phyloP scores from a whole-genome alignment of 37 sponge, comb jelly and placozoan species.

The Haliclona indistincta region DNA sequence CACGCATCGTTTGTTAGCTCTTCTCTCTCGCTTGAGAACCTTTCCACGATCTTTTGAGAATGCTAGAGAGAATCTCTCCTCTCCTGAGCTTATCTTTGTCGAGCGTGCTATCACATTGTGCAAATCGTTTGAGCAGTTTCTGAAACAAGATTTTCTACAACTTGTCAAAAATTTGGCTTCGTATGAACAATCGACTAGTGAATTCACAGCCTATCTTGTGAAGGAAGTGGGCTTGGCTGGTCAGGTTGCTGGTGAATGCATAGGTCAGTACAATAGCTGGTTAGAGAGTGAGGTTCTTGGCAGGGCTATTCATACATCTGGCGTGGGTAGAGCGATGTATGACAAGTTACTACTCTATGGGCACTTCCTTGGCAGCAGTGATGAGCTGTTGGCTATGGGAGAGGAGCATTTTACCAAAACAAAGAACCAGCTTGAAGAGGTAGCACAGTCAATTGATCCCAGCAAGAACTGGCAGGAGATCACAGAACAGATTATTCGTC shows the following conservation, averaged over 20 bases:
- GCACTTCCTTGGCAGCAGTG: conserved; percentile 47
- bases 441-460: conserved; percentile 43
- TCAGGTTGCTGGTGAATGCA: conserved; percentile 12
- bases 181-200: background rate
- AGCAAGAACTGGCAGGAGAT: conserved; percentile 52
- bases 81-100: conserved; percentile 15
- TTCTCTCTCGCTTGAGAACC: conserved; percentile 39
- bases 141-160: conserved; percentile 1
- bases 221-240: conserved; percentile 20
- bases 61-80: conserved; percentile 15
- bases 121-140: conserved; percentile 17
- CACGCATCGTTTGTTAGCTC: conserved; percentile 15
- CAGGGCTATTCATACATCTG: background rate
- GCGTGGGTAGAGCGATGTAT: conserved; percentile 40
- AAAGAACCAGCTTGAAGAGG: conserved; percentile 28
- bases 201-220: conserved; percentile 9
- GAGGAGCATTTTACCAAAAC: conserved; percentile 44
- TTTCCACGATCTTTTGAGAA: conserved; percentile 9
- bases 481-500: conserved; percentile 27
- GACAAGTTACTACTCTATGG: conserved; percentile 23
- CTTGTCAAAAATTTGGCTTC: conserved; percentile 11
- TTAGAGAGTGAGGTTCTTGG: conserved; percentile 24
- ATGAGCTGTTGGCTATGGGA: conserved; percentile 39
- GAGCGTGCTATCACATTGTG: conserved; percentile 54
- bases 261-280: conserved; percentile 15